Evolutionary conservation across 2,797 vertebrate species (phyloP), one percentile per base, ranked within the genome.

Genomic region (Triplophysa yarkandensis): DNA sequence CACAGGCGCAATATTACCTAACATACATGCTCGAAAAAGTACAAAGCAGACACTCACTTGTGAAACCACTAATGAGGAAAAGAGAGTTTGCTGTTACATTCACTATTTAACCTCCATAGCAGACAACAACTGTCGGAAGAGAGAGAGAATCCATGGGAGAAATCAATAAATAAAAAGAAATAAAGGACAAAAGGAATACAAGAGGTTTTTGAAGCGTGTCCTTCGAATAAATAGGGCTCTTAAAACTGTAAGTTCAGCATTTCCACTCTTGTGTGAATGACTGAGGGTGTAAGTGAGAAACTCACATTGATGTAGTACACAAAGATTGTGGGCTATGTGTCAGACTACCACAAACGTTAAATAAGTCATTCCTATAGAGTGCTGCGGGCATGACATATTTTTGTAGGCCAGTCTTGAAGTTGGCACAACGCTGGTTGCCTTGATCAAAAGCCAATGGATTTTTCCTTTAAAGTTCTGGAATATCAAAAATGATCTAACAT

Each of bases 21-120:
- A 48, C 62, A 27, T 13, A 48, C 27, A 46, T 27, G 10, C 30
- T 19, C 28, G 48, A 34, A 60, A 39, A 19, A 44, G 43, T 50
- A 68, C 23, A 68, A 50, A 58, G 25, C 43, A 78, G 30, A 48
- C 65, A 70, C 28, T 69, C 23, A 52, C 30, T 17, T 68, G 64
- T 70, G 54, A 78, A 65, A 9, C 48, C 60, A 23, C 55, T 81
- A 80, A 84, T 81, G 60, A 81, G 72, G 74, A 72, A 77, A 64
- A 77, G 63, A 68, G 63, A 65, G 75, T 67, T 75, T 74, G 79
- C 80, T 77, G 55, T 77, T 46, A 68, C 67, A 80, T 61, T 81
- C 71, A 78, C 79, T 78, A 83, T 83, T 82, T 83, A 76, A 70
- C 58, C 78, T 83, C 76, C 5, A 43, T 60, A 63, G 70, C 68